Evolutionary conservation across 2,797 vertebrate genomes (phyloP), one percentile per base, ranked within the genome.

Genomic region (Eremophila alpestris): DNA sequence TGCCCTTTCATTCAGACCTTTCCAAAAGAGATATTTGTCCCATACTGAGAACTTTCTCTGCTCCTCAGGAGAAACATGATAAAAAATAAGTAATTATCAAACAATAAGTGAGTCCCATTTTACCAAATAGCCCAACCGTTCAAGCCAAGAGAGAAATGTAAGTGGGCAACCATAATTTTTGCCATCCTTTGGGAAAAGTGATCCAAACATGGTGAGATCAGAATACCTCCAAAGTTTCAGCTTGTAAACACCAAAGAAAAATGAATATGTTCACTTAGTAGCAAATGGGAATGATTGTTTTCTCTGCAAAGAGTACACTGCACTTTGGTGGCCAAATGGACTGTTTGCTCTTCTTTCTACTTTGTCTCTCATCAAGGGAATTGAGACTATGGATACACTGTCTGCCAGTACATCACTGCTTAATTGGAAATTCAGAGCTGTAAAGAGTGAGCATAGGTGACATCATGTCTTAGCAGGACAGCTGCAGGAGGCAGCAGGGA

Each of bases 341-440:
- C 38, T 79, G 8, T 36, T 85, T 81, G 6, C 15, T 46, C 4
- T 60, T 76, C 38, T 78, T 81, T 83, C 48, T 76, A 4, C 34
- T 40, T 45, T 67, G 52, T 23, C 11, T 32, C 32, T 69, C 3
- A 1, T 67, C 6, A 32, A 40, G 29, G 29, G 45, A 92, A 48
- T 14, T 40, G 48, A 67, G 34, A 55, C 23, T 34, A 13, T 29
- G 41, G 40, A 48, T 84, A 73, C 24, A 32, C 7, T 30, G 26
- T 77, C 46, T 81, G 27, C 23, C 65, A 75, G 68, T 76, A 54
- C 56, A 19, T 54, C 13, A 10, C n/a, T 83, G 40, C 54, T 85
- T 89, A 49, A 73, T 89, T 82, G 85, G 68, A 70, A 85, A 59
- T 62, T 48, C 38, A 88, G 73, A 74, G 38, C 54, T 54, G 20